Percentiles rank a stretch among this genome's conserved stretches.
Evolutionary conservation across 2,797 vertebrate genomes (phyloP).

Genomic region (Coccyzus lansbergi): DNA sequence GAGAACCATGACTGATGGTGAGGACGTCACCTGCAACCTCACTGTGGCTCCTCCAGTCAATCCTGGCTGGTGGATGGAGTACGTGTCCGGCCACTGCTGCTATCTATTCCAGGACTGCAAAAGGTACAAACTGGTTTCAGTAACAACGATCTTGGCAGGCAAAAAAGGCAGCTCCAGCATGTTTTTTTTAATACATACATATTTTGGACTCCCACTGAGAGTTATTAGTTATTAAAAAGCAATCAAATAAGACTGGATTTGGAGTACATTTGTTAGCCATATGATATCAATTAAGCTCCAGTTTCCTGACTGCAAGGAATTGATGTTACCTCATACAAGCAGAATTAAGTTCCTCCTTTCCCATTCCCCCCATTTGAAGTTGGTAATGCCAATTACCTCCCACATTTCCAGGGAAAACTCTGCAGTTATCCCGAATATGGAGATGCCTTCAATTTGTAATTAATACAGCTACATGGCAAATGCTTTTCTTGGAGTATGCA

Average conservation of each 20-base stretch:
- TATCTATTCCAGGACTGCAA: constrained; percentile 7
- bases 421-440: neutral
- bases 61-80: neutral
- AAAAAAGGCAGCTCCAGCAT: neutral
- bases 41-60: constrained; percentile 1
- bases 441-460: constrained; percentile 29
- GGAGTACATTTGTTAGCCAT: constrained; percentile 56
- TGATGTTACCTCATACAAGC: constrained; percentile 69
- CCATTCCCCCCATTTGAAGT: constrained; percentile 47
- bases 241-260: constrained; percentile 37
- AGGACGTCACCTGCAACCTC: neutral
- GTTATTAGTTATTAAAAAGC: constrained; percentile 66
- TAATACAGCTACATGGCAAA: neutral
- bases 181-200: constrained; percentile 29
- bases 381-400: constrained; percentile 37
- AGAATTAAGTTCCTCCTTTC: constrained; percentile 41
- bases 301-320: constrained; percentile 54
- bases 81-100: constrained; percentile 52
- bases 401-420: constrained; percentile 32
- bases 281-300: constrained; percentile 66
- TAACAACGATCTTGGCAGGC: constrained; percentile 39
- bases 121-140: constrained; percentile 40
- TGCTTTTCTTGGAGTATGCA: neutral
- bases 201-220: constrained; percentile 11
- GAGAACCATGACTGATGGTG: neutral